Base-by-base conservation (phyloP, 1,140 invertebrate genomes). In the Lethrus apterus region DNA sequence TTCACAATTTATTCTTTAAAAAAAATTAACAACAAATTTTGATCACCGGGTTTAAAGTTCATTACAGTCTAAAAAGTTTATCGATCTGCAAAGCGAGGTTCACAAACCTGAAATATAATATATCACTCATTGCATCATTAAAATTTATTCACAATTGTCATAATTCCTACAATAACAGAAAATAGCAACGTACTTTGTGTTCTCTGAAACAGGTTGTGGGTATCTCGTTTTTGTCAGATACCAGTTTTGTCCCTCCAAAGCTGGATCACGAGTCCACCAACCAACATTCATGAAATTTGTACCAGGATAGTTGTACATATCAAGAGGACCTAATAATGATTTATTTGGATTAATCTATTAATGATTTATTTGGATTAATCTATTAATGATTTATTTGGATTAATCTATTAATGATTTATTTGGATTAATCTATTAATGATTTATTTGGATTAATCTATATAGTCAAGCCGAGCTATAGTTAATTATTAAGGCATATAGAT, bases 231-330 rank as follows among this genome's bases (percentile, higher is more conserved):
- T 7, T 45, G 46, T 44, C 33, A 41, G 46, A 35, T 48, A 53
- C 59, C 59, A 62, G 7, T 31, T 40, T 55, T 52, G 30, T 20
- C 46, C 26, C 44, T 49, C 42, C 34, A 54, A 26, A 4, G 18
- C 24, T 2, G 54, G 49, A 47, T 63, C 58, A 33, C 20, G 20
- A 4, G 44, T 15, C 44, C 54, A 60, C 56, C 58, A 63, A n/a
- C 60, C 55, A 33, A 33, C 40, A 11, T 57, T 34, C 61, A 63
- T 63, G 0, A 56, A 54, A 19, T 44, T 55, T 9, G 40, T 48
- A 10, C 57, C 53, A 26, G 54, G 50, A 46, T 58, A 54, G 13
- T 42, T 51, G 32, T 60, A 62, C 55, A 62, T 63, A 23, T 60
- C 54, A 0, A 9, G 47, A 10, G 59, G 59, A 7, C 56, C 60